phyloP scores from a whole-genome alignment of 53 echinoderm and acorn worm species.

The Astropecten irregularis region DNA sequence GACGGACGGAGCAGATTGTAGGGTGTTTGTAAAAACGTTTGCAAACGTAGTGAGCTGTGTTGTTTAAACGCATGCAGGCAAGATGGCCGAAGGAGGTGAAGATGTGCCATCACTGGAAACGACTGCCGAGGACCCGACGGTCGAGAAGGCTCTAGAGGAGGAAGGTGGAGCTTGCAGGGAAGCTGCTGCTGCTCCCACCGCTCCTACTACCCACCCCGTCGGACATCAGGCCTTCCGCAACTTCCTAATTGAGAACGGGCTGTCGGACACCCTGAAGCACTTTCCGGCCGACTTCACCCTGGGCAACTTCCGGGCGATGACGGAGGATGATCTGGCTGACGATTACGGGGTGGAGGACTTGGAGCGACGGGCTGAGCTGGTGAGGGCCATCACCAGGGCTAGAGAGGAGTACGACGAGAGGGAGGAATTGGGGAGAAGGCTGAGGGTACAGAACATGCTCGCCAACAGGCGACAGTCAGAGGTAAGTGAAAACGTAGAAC shows the following conservation, averaged over 20 bases:
- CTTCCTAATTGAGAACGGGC: slow-evolving; percentile 71
- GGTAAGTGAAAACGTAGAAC: background rate
- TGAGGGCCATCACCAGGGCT: slow-evolving; percentile 77
- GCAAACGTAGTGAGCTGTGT: background rate
- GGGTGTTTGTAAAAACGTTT: background rate
- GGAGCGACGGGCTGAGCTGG: slow-evolving; percentile 64
- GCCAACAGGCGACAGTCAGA: slow-evolving; percentile 23
- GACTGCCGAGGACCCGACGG: background rate
- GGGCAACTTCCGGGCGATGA: slow-evolving; percentile 89
- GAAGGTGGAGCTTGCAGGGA: background rate
- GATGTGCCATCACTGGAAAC: background rate
- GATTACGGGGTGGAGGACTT: slow-evolving; percentile 69
- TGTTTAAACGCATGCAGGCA: background rate
- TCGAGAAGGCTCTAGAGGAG: background rate
- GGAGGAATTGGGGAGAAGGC: slow-evolving; percentile 56
- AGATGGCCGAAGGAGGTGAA: slow-evolving; percentile 31
- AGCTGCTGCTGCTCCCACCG: no score
- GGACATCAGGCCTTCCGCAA: slow-evolving; percentile 70
- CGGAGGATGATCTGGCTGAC: slow-evolving; percentile 91
- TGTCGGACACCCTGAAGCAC: slow-evolving; percentile 58
- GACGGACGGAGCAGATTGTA: no score
- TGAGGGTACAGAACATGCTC: slow-evolving; percentile 25
- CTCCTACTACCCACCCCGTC: no score
- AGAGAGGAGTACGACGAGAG: slow-evolving; percentile 89
- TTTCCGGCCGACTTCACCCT: slow-evolving; percentile 87